These are phyloP conservation scores for Carabus problematicus DNA, from an alignment of 2,888 invertebrate genomes.

Conservation along the genomic window DNA sequence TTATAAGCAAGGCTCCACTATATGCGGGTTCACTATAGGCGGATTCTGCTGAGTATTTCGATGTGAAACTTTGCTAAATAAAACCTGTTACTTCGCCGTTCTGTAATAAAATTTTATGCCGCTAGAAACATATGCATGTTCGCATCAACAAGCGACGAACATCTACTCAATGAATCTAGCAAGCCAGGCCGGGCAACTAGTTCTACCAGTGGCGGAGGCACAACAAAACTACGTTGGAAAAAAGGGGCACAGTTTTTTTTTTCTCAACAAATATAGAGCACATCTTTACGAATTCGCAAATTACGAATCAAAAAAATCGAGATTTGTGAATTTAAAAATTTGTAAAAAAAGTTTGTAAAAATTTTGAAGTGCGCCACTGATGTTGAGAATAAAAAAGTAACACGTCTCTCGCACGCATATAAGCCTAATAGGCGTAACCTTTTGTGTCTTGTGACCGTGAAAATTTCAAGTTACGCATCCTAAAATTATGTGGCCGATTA, in stretches of 20 bases:
- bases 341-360: slow-evolving; percentile 3
- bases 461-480: slow-evolving; percentile 24
- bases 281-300: no score
- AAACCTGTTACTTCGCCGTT: slow-evolving; percentile 21
- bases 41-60: slow-evolving; percentile 6
- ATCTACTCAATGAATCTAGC: slow-evolving; percentile 33
- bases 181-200: background rate
- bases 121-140: slow-evolving; percentile 21
- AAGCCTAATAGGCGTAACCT: slow-evolving; percentile 26
- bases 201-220: slow-evolving; percentile 16
- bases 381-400: slow-evolving; percentile 11
- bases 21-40: no score
- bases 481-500: slow-evolving; percentile 33
- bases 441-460: slow-evolving; percentile 27
- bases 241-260: no score
- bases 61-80: slow-evolving; percentile 15
- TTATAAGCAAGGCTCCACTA: no score
- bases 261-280: no score
- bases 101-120: slow-evolving; percentile 29
- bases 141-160: slow-evolving; percentile 22
- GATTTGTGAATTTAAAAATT: background rate
- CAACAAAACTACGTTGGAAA: background rate
- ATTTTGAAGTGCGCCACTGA: slow-evolving; percentile 26
- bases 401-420: background rate
- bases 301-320: no score